phyloP scores from a whole-genome alignment of 2,113 vertebrate species.

The Phocoena sinus region DNA sequence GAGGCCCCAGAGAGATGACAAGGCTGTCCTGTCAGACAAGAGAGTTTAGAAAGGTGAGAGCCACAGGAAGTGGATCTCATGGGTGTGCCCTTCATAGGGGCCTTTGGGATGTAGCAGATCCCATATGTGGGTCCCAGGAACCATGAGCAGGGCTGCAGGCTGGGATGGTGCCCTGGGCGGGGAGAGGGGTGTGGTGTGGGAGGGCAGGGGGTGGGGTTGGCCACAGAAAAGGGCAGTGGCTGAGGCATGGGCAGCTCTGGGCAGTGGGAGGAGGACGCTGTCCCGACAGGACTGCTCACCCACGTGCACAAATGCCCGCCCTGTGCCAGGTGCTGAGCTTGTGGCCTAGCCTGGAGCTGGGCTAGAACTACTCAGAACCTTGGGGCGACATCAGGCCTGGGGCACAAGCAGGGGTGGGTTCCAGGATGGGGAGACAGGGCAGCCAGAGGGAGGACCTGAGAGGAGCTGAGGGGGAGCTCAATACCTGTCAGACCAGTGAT shows the following conservation, averaged over 20 bases:
- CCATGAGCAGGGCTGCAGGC: neutral
- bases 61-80: too few species aligned
- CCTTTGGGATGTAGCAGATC: neutral
- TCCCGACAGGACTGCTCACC: neutral
- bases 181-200: neutral
- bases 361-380: neutral
- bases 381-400: neutral
- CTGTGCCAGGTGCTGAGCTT: neutral
- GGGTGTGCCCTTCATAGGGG: neutral
- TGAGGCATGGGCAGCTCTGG: neutral
- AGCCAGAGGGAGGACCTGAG: neutral
- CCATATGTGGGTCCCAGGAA: too few species aligned
- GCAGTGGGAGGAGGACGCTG: neutral
- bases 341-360: neutral
- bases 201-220: fast-evolving
- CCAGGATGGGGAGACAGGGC: neutral
- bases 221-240: neutral
- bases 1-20: neutral
- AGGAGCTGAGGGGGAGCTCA: neutral
- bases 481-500: too few species aligned
- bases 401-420: fast-evolving
- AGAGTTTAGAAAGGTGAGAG: neutral
- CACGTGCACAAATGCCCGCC: fast-evolving
- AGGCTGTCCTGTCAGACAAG: neutral
- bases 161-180: neutral